Conservation (phyloP, 2,888 invertebrate genomes). For the Halocaridina rubra region DNA sequence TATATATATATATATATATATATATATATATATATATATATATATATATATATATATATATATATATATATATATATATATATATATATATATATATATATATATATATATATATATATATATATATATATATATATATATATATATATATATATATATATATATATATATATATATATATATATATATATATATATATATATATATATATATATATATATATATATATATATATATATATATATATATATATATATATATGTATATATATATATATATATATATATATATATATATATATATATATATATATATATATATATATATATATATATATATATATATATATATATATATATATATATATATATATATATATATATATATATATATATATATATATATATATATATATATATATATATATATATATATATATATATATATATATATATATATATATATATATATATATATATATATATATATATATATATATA, state of each 20-base stretch:
- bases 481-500: conserved; percentile 3
- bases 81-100: background rate
- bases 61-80: background rate
- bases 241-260: background rate
- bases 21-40: too few relatives aligned
- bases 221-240: background rate
- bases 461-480: background rate
- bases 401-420: background rate
- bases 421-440: background rate
- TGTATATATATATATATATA: background rate
- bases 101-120: background rate
- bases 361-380: background rate
- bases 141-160: conserved; percentile 33
- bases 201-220: conserved; percentile 14
- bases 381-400: background rate
- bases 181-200: conserved; percentile 34
- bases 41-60: too few relatives aligned
- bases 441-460: background rate
- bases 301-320: background rate
- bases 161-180: conserved; percentile 31
- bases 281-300: background rate
- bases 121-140: conserved; percentile 18
- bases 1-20: too few relatives aligned
- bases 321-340: background rate
- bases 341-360: background rate